Evolutionary conservation across 2,113 vertebrate genomes (phyloP).

Genomic region (Corydoras maculifer): DNA sequence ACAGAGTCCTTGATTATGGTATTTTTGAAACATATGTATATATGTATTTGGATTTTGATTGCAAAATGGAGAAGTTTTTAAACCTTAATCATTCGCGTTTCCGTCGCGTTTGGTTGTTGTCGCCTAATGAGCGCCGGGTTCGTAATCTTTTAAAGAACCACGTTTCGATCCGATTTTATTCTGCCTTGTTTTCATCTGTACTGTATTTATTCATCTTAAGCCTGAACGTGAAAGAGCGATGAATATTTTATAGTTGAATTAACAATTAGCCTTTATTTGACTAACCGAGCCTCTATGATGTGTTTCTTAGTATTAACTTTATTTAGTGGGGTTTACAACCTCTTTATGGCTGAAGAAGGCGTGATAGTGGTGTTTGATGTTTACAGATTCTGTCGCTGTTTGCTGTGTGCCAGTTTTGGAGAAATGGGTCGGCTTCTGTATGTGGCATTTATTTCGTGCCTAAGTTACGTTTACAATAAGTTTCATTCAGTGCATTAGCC

Average conservation of each 20-base stretch:
- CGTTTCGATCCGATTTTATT: slow-evolving; percentile 13
- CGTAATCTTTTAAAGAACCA: slow-evolving; percentile 48
- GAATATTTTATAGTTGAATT: not conserved
- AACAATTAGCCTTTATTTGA: no score
- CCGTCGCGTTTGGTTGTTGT: slow-evolving; percentile 27
- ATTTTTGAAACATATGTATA: slow-evolving; percentile 6
- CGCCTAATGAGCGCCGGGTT: slow-evolving; percentile 40
- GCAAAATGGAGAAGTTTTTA: slow-evolving; percentile 3
- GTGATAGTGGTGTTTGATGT: not conserved
- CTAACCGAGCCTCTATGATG: no score
- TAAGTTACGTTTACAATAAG: no score
- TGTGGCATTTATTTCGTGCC: no score
- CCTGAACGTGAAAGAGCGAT: not conserved
- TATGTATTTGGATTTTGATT: not conserved
- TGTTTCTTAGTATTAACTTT: not conserved
- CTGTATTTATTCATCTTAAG: not conserved
- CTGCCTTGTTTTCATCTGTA: not conserved
- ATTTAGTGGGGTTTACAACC: not conserved
- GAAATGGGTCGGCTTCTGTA: not conserved
- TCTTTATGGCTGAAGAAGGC: not conserved
- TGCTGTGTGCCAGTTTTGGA: slow-evolving; percentile 16
- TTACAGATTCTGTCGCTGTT: slow-evolving; percentile 13
- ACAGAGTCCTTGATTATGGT: slow-evolving; percentile 34
- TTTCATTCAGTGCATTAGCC: no score
- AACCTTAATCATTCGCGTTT: slow-evolving; percentile 12